Conservation (phyloP, 1,140 invertebrate species). For the Drosophila persimilis region DNA sequence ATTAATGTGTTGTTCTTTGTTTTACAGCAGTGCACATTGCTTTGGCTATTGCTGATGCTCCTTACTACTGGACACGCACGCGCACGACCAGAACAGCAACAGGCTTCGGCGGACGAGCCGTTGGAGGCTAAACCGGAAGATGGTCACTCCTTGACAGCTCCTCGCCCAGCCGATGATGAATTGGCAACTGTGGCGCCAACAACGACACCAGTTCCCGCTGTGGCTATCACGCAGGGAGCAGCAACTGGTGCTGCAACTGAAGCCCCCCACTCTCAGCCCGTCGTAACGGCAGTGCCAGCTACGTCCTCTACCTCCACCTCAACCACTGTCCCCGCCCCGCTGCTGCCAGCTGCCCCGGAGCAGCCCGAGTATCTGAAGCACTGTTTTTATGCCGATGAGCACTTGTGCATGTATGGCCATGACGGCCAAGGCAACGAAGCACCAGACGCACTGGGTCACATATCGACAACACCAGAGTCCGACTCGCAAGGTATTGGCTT, state of each 20-base stretch:
- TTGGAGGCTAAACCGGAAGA: constrained; percentile 1
- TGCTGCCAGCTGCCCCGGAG: constrained; percentile 21
- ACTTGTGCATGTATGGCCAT: constrained; percentile 58
- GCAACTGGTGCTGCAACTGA: background rate
- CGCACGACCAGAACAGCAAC: constrained; percentile 31
- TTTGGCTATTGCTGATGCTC: constrained; percentile 26
- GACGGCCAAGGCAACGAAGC: constrained; percentile 14
- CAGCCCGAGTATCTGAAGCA: constrained; percentile 66
- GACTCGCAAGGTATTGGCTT: background rate
- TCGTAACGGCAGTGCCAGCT: background rate
- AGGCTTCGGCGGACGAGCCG: too few species aligned
- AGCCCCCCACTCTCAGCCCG: background rate
- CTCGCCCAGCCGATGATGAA: background rate
- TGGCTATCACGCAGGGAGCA: background rate
- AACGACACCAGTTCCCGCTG: background rate
- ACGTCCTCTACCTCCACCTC: constrained; percentile 6
- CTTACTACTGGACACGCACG: constrained; percentile 33
- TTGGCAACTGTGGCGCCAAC: constrained; percentile 4
- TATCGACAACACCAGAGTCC: background rate
- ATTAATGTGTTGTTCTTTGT: background rate
- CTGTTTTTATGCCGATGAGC: constrained; percentile 75
- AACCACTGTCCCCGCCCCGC: constrained; percentile 20
- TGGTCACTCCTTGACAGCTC: background rate
- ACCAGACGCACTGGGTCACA: background rate
- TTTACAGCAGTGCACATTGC: constrained; percentile 14